Evolutionary conservation across 2,113 vertebrate genomes (phyloP).

Genomic region (Psophia crepitans): DNA sequence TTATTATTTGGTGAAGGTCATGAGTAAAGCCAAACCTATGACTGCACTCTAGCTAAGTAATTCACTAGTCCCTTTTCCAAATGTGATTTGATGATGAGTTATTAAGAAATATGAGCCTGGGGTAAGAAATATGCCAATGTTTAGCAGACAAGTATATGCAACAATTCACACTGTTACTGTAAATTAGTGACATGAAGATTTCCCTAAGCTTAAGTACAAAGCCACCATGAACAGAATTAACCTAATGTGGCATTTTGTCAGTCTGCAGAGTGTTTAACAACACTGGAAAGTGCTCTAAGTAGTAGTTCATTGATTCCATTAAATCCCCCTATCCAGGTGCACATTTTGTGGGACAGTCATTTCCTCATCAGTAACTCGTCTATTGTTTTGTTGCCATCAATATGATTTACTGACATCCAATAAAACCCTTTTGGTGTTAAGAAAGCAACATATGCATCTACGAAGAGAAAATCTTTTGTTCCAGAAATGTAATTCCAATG

Average conservation of each 20-base stretch:
- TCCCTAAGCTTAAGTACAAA: neutral
- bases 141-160: neutral
- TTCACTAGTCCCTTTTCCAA: neutral
- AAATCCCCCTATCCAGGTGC: neutral
- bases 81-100: neutral
- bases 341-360: neutral
- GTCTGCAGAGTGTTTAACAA: neutral
- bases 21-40: constrained; percentile 11
- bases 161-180: neutral
- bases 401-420: neutral
- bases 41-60: neutral
- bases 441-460: neutral
- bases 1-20: constrained; percentile 44
- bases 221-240: neutral
- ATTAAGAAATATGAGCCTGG: neutral
- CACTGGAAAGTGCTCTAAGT: neutral
- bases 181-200: neutral
- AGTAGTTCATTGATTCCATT: neutral
- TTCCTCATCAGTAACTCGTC: neutral
- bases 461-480: neutral
- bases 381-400: neutral
- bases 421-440: neutral
- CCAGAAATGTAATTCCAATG: neutral
- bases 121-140: neutral
- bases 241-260: neutral